These are phyloP conservation scores for Azemiops feae DNA, from an alignment of 2,113 vertebrate species.

Conservation along the genomic window DNA sequence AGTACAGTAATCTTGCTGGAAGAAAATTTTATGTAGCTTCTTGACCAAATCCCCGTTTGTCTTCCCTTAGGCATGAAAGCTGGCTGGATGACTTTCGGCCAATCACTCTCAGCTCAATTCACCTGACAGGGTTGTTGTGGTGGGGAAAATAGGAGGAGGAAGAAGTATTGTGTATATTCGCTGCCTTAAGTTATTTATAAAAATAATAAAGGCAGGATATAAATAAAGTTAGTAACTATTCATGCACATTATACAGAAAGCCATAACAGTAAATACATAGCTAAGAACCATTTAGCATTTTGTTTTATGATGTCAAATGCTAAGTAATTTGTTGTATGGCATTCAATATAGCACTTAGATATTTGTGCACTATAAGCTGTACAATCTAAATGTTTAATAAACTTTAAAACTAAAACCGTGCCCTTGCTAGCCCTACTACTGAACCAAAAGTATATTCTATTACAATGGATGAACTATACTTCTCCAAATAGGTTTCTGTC, in stretches of 20 bases:
- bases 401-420: not conserved
- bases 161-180: not conserved
- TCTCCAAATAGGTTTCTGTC: not conserved
- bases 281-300: not conserved
- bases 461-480: not conserved
- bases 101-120: not conserved
- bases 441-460: not conserved
- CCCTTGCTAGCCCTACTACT: not conserved
- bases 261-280: not conserved
- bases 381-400: not conserved
- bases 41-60: not conserved
- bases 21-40: not conserved
- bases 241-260: not conserved
- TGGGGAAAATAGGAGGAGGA: not conserved
- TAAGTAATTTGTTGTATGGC: not conserved
- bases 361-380: not conserved
- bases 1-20: not conserved
- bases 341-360: not conserved
- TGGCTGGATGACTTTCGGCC: not conserved
- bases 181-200: not conserved
- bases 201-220: not conserved
- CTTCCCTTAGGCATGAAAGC: not conserved
- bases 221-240: not conserved
- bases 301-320: not conserved
- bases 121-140: not conserved